Conservation (phyloP, 2,113 vertebrate genomes). For the Eurystomus gularis region DNA sequence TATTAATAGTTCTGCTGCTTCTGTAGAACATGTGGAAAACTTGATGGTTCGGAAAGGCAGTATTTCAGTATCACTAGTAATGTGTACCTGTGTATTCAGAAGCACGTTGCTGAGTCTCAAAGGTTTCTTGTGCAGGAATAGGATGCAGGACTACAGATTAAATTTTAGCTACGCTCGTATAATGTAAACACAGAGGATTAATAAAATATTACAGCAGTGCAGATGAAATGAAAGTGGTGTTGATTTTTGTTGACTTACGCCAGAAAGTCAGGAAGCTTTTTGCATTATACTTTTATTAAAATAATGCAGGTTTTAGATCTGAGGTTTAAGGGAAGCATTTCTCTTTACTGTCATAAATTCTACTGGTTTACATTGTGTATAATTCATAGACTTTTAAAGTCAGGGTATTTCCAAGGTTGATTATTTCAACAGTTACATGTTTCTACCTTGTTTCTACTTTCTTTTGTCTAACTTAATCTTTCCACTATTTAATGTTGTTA, state of each 20-base stretch:
- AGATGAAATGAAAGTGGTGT: not conserved
- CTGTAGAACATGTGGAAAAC: not conserved
- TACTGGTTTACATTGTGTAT: fast-evolving
- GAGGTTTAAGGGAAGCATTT: not conserved
- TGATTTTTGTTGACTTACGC: not conserved
- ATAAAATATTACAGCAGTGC: not conserved
- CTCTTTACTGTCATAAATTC: not conserved
- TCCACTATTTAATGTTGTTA: not conserved
- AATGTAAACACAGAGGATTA: not conserved
- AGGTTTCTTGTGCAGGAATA: not conserved
- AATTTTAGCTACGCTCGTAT: not conserved
- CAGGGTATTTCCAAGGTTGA: not conserved
- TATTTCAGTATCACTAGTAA: not conserved
- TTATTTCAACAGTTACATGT: not conserved
- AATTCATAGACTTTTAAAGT: not conserved
- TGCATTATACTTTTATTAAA: not conserved
- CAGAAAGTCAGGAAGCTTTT: not conserved
- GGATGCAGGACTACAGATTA: not conserved
- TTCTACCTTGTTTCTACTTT: not conserved
- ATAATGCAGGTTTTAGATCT: not conserved
- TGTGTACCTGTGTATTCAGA: not conserved
- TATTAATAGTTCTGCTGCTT: not conserved
- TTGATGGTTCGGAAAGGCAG: not conserved
- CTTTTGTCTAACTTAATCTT: not conserved
- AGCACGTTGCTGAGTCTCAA: not conserved